Conservation (phyloP, 1,140 invertebrate species). For the Coenobita brevimanus region DNA sequence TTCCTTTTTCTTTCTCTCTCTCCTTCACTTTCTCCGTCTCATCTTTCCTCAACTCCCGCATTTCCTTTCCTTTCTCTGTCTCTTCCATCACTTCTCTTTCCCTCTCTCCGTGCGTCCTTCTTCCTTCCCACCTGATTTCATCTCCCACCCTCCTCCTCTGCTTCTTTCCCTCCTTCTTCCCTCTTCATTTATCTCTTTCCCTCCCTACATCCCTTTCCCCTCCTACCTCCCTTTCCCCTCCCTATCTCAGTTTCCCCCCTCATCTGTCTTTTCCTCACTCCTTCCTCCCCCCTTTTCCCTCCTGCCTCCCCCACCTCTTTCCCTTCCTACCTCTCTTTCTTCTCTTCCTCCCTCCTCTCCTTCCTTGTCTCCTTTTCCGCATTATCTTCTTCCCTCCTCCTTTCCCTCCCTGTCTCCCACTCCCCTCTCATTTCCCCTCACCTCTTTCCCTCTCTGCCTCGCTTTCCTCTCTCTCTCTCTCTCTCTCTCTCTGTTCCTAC, state of each 20-base stretch:
- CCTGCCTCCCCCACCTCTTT: neutral
- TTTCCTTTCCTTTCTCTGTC: neutral
- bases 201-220: neutral
- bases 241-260: neutral
- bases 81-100: neutral
- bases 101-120: neutral
- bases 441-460: too few species aligned
- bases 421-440: too few species aligned
- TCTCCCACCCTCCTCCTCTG: neutral
- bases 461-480: too few species aligned
- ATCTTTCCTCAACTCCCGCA: neutral
- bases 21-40: neutral
- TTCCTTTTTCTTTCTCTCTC: neutral
- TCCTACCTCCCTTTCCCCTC: neutral
- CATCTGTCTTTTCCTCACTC: neutral
- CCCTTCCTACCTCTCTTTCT: neutral
- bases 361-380: neutral
- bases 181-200: neutral
- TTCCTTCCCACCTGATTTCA: neutral
- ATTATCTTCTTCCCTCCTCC: neutral
- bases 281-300: neutral
- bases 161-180: neutral
- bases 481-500: too few species aligned
- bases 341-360: neutral
- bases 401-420: neutral